phyloP scores from a whole-genome alignment of 2,888 invertebrate genomes.

The Amiota communis region DNA sequence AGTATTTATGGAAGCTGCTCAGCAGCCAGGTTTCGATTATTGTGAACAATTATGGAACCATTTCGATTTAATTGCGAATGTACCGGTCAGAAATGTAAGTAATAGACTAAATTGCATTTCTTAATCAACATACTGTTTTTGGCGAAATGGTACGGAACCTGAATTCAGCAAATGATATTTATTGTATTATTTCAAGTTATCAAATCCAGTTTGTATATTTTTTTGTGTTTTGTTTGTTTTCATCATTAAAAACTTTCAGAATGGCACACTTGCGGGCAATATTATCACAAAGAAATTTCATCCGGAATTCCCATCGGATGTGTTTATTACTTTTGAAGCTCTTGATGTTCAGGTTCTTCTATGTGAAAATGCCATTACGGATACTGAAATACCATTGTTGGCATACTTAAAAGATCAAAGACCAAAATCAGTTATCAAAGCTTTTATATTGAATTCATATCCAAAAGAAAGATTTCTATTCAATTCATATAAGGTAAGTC shows the following conservation, averaged over 20 bases:
- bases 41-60: conserved; percentile 73
- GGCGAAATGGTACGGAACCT: neutral
- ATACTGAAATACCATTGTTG: conserved; percentile 66
- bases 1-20: conserved; percentile 68
- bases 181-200: neutral
- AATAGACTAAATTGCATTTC: neutral
- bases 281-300: conserved; percentile 78
- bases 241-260: conserved; percentile 63
- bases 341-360: conserved; percentile 44
- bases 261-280: conserved; percentile 80
- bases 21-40: conserved; percentile 75
- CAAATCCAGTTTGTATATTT: neutral
- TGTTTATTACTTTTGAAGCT: conserved; percentile 75
- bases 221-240: neutral
- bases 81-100: conserved; percentile 76
- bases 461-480: conserved; percentile 73
- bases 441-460: conserved; percentile 76
- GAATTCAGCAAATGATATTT: neutral
- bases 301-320: conserved; percentile 79
- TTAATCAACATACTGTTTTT: neutral
- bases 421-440: conserved; percentile 78
- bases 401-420: conserved; percentile 78
- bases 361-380: conserved; percentile 50
- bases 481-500: conserved; percentile 79
- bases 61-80: conserved; percentile 78